Evolutionary conservation across 1,140 invertebrate genomes (phyloP), one percentile per base, ranked within the genome.

Genomic region (Parapsyche elsis): DNA sequence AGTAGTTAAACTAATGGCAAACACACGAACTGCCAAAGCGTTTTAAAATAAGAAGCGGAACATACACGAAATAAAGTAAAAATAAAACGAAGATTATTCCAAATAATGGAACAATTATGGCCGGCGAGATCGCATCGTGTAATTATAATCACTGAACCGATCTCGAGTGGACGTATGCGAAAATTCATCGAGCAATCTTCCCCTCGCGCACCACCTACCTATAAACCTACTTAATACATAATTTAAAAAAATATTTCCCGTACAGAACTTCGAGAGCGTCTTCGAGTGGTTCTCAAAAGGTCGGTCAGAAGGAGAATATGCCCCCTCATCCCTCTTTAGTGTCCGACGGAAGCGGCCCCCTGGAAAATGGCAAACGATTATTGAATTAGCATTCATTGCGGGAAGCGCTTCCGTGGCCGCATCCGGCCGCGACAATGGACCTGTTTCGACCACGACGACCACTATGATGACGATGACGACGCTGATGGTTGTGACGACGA

Each of bases 311-410:
- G 16, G 49, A 53, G 49, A 38, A 7, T 38, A 38, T 4, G 30
- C 7, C 30, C 30, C 30, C 30, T 38, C 30, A 1, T 7, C 30
- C 30, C 30, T 7, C 30, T 7, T 1, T 38, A 12, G 16, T 14
- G 49, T 53, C 16, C 49, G 49, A 53, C 10, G 49, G 49, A 53
- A 53, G 49, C 49, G 12, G 49, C 16, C 61, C 61, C 61, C 61
- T 67, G 70, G 70, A 71, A 71, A 53, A 78, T 79, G 70, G 78
- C 49, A 38, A 53, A 9, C 59, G 79, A 38, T 79, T 81, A 81
- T 81, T 81, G 49, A 81, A 81, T 81, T 81, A 81, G 71, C 71
- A 71, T 61, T 75, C 73, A 26, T 76, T n/a, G 24, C 44, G 30
- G 71, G 80, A 59, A 64, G 38, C 19, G 64, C 61, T 64, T 81